Conservation (phyloP, 2,888 invertebrate species). For the Brachyopa scutellaris region DNA sequence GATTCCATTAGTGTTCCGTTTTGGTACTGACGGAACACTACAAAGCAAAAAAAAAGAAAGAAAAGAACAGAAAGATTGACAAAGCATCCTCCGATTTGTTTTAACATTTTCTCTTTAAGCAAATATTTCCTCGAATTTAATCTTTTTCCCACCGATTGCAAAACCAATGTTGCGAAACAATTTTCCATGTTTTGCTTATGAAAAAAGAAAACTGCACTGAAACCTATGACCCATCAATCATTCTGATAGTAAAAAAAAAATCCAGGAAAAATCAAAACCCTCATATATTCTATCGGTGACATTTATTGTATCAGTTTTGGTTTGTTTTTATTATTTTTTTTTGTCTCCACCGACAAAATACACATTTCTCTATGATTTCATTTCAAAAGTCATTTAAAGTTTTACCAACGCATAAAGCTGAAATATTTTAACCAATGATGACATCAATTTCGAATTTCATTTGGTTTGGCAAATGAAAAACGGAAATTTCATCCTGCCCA, state of each 20-base stretch:
- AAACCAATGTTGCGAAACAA: not conserved
- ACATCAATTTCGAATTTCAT: constrained; percentile 60
- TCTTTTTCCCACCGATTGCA: not conserved
- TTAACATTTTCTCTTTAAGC: no score
- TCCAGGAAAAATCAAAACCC: not conserved
- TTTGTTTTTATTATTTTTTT: constrained; percentile 9
- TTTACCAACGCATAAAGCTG: no score
- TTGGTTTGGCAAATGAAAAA: constrained; percentile 21
- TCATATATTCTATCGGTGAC: constrained; percentile 4
- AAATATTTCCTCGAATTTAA: no score
- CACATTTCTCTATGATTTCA: constrained; percentile 21
- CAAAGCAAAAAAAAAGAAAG: no score
- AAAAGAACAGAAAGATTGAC: no score
- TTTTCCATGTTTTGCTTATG: no score
- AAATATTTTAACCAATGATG: constrained; percentile 47
- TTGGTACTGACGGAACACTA: no score
- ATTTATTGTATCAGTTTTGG: constrained; percentile 4
- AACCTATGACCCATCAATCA: constrained; percentile 14
- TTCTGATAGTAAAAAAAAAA: not conserved
- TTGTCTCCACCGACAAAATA: not conserved
- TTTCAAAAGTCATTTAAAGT: constrained; percentile 23
- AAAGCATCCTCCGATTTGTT: no score
- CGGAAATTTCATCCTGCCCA: constrained; percentile 13
- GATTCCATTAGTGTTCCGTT: no score
- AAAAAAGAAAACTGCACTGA: not conserved